Evolutionary conservation across 2,888 invertebrate species (phyloP).

Genomic region (Thera obeliscata): DNA sequence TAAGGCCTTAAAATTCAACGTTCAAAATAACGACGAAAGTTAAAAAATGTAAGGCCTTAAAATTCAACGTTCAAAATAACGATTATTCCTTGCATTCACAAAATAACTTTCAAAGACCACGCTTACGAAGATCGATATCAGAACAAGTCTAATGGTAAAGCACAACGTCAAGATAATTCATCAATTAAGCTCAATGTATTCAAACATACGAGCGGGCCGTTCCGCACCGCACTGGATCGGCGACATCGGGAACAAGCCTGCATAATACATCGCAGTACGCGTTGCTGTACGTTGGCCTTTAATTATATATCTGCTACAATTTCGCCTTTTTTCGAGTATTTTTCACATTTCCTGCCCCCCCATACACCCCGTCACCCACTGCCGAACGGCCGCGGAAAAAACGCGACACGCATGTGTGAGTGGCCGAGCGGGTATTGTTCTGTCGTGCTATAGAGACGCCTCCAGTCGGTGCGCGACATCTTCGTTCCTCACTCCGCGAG

Average conservation of each 20-base stretch:
- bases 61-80: no score
- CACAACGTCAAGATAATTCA: slow-evolving; percentile 32
- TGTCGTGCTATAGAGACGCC: slow-evolving; percentile 21
- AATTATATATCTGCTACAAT: slow-evolving; percentile 85
- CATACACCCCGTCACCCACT: slow-evolving; percentile 66
- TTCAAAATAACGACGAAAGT: no score
- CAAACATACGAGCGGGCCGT: slow-evolving; percentile 28
- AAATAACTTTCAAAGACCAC: no score
- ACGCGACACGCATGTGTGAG: slow-evolving; percentile 69
- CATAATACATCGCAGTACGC: slow-evolving; percentile 81
- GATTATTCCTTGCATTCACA: no score
- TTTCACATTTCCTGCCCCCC: slow-evolving; percentile 81
- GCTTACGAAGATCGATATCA: slow-evolving; percentile 15
- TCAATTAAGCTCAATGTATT: slow-evolving; percentile 37
- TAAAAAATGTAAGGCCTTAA: no score
- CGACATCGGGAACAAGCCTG: slow-evolving; percentile 74
- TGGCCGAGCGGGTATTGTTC: slow-evolving; percentile 50
- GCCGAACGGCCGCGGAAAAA: slow-evolving; percentile 77
- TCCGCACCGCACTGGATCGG: slow-evolving; percentile 45
- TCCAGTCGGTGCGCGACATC: slow-evolving; percentile 10
- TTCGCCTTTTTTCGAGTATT: slow-evolving; percentile 85
- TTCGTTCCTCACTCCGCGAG: slow-evolving; percentile 12
- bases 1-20: no score
- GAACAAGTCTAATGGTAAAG: slow-evolving; percentile 19
- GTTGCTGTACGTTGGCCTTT: slow-evolving; percentile 80